Evolutionary conservation across 2,113 vertebrate species (phyloP), one percentile per base, ranked within the genome.

Genomic region (Rana temporaria): DNA sequence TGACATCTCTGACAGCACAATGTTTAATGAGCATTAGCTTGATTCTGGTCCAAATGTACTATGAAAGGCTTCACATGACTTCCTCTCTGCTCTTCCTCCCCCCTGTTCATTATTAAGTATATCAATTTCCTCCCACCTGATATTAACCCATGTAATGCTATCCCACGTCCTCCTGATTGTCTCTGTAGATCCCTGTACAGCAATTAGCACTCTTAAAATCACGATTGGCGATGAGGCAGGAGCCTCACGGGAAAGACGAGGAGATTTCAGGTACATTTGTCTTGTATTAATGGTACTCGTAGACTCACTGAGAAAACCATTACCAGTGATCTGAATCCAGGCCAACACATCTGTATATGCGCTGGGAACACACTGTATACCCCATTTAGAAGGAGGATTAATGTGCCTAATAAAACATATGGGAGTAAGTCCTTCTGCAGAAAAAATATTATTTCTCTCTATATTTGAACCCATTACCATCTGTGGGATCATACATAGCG

Each of bases 201-300:
- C 56, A 38, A 75, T 75, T 75, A 62, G 6, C 72, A 42, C 20
- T 60, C 22, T 75, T 11, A 57, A 34, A 34, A 60, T 60, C 60
- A 57, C 60, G 24, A 59, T 15, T 19, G 30, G 16, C n/a, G n/a
- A 75, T 75, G 32, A 59, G 56, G 8, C 17, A 32, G 42, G 8
- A 48, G 72, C 17, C 72, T 60, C 72, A 1, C 15, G 72, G 56
- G 72, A 59, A 62, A 38, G 11, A 75, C 60, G 24, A 32, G 72
- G 60, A 22, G 56, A 42, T 24, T 75, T 20, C 72, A 75, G 72
- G 72, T 75, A 74, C 71, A 74, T 74, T 74, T 74, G 55, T 74
- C 56, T 59, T 59, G 30, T 60, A 59, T 20, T 75, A 75, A 75
- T 75, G 72, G 60, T 75, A 75, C 72, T 42, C 56, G 42, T 42